These are phyloP conservation scores for Anarsia innoxiella DNA, from an alignment of 2,888 invertebrate species.

Conservation along the genomic window DNA sequence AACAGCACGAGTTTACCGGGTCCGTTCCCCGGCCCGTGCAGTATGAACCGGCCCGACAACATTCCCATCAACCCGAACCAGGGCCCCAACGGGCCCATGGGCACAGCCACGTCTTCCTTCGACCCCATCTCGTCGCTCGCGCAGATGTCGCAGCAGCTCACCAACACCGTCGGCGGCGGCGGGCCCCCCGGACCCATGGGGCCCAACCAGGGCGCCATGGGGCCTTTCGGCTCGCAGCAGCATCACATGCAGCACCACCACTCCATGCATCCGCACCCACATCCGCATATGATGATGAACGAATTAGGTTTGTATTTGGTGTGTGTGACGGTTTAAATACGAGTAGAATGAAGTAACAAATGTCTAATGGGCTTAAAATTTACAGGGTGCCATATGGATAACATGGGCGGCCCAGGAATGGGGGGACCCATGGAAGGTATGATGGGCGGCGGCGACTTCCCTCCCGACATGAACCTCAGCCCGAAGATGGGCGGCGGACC, in stretches of 20 bases:
- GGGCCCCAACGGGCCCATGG: slow-evolving; percentile 75
- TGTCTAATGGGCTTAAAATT: slow-evolving; percentile 6
- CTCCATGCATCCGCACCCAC: slow-evolving; percentile 62
- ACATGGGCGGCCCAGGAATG: slow-evolving; percentile 69
- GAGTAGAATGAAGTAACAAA: too few species aligned
- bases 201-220: slow-evolving; percentile 48
- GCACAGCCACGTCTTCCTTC: slow-evolving; percentile 78
- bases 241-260: slow-evolving; percentile 70
- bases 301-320: slow-evolving; percentile 67
- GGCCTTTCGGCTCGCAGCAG: slow-evolving; percentile 55
- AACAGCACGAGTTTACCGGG: slow-evolving; percentile 67
- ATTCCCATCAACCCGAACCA: slow-evolving; percentile 68
- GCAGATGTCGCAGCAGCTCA: slow-evolving; percentile 95
- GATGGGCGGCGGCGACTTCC: slow-evolving; percentile 70
- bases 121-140: slow-evolving; percentile 95
- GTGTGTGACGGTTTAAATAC: too few species aligned
- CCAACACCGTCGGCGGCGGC: slow-evolving; percentile 79
- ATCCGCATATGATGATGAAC: slow-evolving; percentile 72
- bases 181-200: slow-evolving; percentile 54
- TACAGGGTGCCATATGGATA: slow-evolving; percentile 70
- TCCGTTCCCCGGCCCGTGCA: slow-evolving; percentile 70
- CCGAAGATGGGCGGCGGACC: slow-evolving; percentile 78
- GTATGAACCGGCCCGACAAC: slow-evolving; percentile 65
- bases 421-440: slow-evolving; percentile 71
- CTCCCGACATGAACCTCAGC: slow-evolving; percentile 75